Conservation (phyloP, 1,140 invertebrate species). For the Lordiphosa mommai region DNA sequence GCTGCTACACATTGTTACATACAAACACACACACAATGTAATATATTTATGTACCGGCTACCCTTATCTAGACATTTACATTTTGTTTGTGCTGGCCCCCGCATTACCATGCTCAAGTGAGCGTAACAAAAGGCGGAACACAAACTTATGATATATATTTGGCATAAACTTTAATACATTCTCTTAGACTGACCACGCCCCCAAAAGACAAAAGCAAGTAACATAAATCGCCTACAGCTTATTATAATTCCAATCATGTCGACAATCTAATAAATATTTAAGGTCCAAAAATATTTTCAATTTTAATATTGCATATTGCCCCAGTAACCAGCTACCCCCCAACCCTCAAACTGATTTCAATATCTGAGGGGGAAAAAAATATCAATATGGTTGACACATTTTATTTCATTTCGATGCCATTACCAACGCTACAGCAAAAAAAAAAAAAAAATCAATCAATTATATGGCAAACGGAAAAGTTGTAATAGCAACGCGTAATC, state of each 20-base stretch:
- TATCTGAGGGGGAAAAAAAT: conserved; percentile 21
- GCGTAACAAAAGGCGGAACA: conserved; percentile 33
- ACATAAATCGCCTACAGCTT: conserved; percentile 50
- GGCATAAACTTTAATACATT: conserved; percentile 11
- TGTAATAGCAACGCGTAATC: conserved; percentile 13
- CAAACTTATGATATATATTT: conserved; percentile 41
- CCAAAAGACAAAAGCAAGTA: conserved; percentile 30
- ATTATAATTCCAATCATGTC: conserved; percentile 70
- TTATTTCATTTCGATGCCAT: conserved; percentile 43
- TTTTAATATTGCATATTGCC: conserved; percentile 68
- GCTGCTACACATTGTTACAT: neutral
- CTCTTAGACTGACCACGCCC: conserved; percentile 8
- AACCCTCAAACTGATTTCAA: conserved; percentile 24
- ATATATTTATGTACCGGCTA: neutral
- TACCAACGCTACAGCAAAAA: conserved; percentile 33
- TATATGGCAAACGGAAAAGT: conserved; percentile 26
- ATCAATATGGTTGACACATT: conserved; percentile 41
- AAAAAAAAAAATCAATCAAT: conserved; percentile 57
- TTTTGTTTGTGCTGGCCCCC: conserved; percentile 22
- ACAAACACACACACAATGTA: too few species aligned
- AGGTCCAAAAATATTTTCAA: conserved; percentile 52
- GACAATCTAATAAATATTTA: conserved; percentile 18
- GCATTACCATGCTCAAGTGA: conserved; percentile 39
- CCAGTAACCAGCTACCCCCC: conserved; percentile 10
- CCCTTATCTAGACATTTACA: conserved; percentile 19